Evolutionary conservation across 2,888 invertebrate species (phyloP).

Genomic region (Drosophila cognata): DNA sequence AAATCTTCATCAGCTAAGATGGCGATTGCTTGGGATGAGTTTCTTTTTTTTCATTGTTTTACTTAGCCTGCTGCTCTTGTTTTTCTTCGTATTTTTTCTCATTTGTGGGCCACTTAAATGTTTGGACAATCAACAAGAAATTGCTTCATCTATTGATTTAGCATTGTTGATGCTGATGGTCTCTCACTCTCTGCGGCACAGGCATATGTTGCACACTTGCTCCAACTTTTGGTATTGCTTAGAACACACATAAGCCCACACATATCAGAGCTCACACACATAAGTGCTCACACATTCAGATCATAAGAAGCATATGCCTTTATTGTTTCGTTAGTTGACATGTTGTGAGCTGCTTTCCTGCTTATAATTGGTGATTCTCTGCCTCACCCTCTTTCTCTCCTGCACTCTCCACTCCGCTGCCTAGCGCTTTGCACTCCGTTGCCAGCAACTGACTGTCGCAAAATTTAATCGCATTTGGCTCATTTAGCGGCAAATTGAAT

Average conservation of each 20-base stretch:
- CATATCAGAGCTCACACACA: not conserved
- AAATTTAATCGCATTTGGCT: slow-evolving; percentile 77
- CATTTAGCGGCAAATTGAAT: slow-evolving; percentile 77
- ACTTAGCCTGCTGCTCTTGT: slow-evolving; percentile 4
- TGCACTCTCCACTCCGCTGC: slow-evolving; percentile 11
- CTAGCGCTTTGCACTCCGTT: slow-evolving; percentile 16
- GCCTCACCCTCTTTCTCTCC: slow-evolving; percentile 21
- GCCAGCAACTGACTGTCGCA: slow-evolving; percentile 12
- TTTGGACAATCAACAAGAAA: slow-evolving; percentile 50
- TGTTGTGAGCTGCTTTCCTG: slow-evolving; percentile 19
- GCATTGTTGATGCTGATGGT: not conserved
- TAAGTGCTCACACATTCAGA: not conserved
- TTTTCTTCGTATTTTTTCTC: slow-evolving; percentile 40
- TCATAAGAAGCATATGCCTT: slow-evolving; percentile 21
- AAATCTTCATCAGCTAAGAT: slow-evolving; percentile 45
- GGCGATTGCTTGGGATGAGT: not conserved
- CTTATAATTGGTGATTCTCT: slow-evolving; percentile 19
- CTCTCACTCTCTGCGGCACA: not conserved
- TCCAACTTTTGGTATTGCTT: slow-evolving; percentile 30
- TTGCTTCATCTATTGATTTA: slow-evolving; percentile 65
- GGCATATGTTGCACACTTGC: slow-evolving; percentile 61
- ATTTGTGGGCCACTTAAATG: slow-evolving; percentile 54
- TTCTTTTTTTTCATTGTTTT: slow-evolving; percentile 4
- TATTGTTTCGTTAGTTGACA: slow-evolving; percentile 43
- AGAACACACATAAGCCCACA: not conserved